phyloP scores from a whole-genome alignment of 2,888 invertebrate genomes.

The Rapana venosa region DNA sequence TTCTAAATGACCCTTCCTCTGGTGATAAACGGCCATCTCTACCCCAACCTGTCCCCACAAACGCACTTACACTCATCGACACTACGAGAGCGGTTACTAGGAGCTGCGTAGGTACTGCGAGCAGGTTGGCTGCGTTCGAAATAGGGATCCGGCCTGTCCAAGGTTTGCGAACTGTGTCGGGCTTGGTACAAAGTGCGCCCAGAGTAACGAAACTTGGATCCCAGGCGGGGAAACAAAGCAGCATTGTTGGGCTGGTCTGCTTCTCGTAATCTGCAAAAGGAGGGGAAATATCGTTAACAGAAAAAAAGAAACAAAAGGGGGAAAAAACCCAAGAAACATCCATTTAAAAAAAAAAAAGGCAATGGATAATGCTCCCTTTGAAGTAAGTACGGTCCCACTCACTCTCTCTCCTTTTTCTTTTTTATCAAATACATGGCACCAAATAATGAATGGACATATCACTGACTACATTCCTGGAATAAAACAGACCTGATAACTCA shows the following conservation, averaged over 20 bases:
- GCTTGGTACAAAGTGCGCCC: conserved; percentile 98
- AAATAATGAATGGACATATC: too few species aligned
- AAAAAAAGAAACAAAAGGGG: not conserved
- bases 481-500: too few species aligned
- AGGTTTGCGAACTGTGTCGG: conserved; percentile 85
- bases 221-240: conserved; percentile 81
- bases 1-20: too few species aligned
- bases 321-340: too few species aligned
- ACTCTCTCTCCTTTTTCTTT: too few species aligned
- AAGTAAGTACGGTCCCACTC: too few species aligned
- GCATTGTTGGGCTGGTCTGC: conserved; percentile 89
- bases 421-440: too few species aligned
- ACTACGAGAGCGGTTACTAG: conserved; percentile 54
- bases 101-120: conserved; percentile 47
- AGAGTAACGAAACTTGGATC: conserved; percentile 94
- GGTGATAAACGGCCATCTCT: not conserved
- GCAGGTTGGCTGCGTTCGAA: conserved; percentile 82
- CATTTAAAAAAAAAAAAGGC: too few species aligned
- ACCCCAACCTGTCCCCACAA: not conserved
- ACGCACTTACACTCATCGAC: conserved; percentile 59
- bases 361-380: too few species aligned
- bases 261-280: conserved; percentile 86
- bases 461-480: too few species aligned
- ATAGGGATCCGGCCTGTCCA: conserved; percentile 89
- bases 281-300: not conserved